A percentile compares a stretch with the other conserved stretches of the same genome.
Conservation (phyloP, 2,113 vertebrate genomes). For the Panthera uncia region DNA sequence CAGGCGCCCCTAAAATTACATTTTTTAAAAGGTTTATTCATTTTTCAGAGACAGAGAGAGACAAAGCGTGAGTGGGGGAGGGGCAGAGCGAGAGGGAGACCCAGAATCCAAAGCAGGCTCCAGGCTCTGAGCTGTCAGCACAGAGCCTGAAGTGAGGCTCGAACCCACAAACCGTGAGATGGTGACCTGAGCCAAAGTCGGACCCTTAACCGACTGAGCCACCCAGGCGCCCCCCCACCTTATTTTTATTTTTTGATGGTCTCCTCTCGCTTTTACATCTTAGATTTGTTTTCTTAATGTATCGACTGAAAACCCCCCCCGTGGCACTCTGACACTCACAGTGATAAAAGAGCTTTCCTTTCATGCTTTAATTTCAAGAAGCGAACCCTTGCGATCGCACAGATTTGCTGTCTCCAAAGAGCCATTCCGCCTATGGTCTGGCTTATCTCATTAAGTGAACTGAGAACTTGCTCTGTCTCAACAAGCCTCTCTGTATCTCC, state of each 20-base stretch:
- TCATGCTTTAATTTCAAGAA: constrained; percentile 90
- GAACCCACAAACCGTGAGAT: too few species aligned
- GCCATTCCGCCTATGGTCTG: constrained; percentile 76
- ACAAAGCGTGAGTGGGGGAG: too few species aligned
- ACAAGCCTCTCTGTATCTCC: constrained; percentile 75
- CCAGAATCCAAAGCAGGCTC: too few species aligned
- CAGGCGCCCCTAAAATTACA: too few species aligned
- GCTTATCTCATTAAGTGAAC: constrained; percentile 76
- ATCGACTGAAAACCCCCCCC: neutral
- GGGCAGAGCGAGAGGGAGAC: too few species aligned
- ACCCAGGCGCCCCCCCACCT: too few species aligned
- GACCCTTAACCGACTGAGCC: too few species aligned
- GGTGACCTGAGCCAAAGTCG: too few species aligned
- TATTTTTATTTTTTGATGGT: neutral
- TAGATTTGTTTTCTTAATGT: neutral
- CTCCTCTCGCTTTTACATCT: neutral
- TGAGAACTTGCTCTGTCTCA: constrained; percentile 84
- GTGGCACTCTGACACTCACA: constrained; percentile 72
- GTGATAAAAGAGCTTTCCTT: constrained; percentile 81
- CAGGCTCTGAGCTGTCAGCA: too few species aligned
- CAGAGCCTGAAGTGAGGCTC: too few species aligned
- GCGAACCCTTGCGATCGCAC: constrained; percentile 88
- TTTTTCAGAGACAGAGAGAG: too few species aligned
- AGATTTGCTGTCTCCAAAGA: constrained; percentile 94
- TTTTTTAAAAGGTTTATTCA: too few species aligned